Evolutionary conservation across 2,797 vertebrate genomes (phyloP), one percentile per base, ranked within the genome.

Genomic region (Philypnodon macrostomus): DNA sequence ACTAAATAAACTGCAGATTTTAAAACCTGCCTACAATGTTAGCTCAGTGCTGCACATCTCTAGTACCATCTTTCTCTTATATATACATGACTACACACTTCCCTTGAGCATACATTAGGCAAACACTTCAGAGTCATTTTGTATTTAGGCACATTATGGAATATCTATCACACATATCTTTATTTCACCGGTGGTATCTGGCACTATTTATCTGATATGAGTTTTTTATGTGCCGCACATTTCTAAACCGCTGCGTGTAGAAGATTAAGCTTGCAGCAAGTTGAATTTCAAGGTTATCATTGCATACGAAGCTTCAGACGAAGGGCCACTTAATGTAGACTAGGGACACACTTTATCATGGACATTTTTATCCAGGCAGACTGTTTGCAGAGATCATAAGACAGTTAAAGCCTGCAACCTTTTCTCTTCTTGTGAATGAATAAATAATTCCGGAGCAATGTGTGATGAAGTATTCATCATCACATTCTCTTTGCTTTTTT

Each of bases 281-380:
- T 58, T 53, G 68, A 47, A 75, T 66, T 67, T 72, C 73, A 87
- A 83, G 69, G 79, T 85, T 79, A 83, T 81, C 74, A 30, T 65
- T 80, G 67, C 67, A 58, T 58, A 77, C 68, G 71, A 66, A 73
- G 73, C 66, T 77, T 63, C 53, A 73, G 47, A 75, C 47, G 47
- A 62, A n/a, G n/a, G n/a, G 72, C 67, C 61, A 57, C 60, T 79
- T 47, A 59, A 62, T 49, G 63, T 55, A 59, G 40, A 44, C 31
- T 19, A 2, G 51, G 57, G 57, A 73, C 41, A 73, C 41, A 35
- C 23, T 56, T 26, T 47, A 73, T 64, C 44, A 47, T 53, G 49
- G 61, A 49, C 58, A 57, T 53, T 63, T 41, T 70, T 67, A 77
- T 63, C 68, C 7, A 17, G 17, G n/a, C n/a, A 51, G 47, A 59